phyloP scores from a whole-genome alignment of 2,888 invertebrate genomes.

The Plebejus anna region DNA sequence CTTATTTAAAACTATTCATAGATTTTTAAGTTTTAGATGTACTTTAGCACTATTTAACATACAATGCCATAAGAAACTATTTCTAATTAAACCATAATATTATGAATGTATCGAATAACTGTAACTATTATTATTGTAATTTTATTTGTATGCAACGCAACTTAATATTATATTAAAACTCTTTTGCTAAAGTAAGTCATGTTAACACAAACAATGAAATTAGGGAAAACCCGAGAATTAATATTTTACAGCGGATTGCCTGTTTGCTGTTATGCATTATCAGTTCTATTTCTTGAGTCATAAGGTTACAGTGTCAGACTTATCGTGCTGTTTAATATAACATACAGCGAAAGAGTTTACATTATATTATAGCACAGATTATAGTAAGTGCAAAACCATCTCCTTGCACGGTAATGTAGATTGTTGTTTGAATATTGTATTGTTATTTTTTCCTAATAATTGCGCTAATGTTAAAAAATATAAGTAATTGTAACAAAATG shows the following conservation, averaged over 20 bases:
- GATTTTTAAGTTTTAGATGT: not conserved
- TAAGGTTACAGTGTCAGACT: conserved; percentile 2
- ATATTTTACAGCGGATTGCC: not conserved
- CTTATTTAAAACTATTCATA: not conserved
- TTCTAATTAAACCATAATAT: not conserved
- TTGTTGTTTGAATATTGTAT: not conserved
- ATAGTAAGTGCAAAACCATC: not conserved
- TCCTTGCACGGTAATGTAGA: not conserved
- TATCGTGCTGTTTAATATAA: not conserved
- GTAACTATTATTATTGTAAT: not conserved
- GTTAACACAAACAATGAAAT: not conserved
- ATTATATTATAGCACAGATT: not conserved
- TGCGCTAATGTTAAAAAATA: too few species aligned
- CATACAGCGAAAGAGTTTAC: not conserved
- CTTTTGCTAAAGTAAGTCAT: not conserved
- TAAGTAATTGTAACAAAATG: too few species aligned
- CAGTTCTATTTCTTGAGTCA: not conserved
- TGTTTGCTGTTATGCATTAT: not conserved
- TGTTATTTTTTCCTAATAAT: not conserved
- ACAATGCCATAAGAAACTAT: too few species aligned
- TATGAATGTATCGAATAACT: not conserved
- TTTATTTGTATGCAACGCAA: not conserved
- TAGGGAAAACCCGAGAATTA: not conserved
- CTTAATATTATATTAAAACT: not conserved
- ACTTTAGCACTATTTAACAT: too few species aligned